Evolutionary conservation across 2,888 invertebrate genomes (phyloP).

Genomic region (Lottia scabra): DNA sequence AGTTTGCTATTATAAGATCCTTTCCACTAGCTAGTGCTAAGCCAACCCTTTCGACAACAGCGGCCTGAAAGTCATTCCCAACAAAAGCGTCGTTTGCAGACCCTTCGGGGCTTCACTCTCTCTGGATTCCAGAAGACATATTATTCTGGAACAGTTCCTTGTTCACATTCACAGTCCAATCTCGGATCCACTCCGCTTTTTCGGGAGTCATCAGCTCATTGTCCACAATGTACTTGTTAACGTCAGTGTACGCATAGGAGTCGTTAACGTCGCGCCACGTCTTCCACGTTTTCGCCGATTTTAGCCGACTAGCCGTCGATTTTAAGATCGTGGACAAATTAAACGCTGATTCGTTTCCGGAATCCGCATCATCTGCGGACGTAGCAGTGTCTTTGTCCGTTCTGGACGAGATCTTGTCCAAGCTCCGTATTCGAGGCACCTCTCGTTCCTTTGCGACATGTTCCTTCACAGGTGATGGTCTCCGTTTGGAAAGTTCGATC

Average conservation of each 20-base stretch:
- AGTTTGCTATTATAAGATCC: too few relatives aligned
- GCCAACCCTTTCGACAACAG: too few relatives aligned
- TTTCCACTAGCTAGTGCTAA: too few relatives aligned
- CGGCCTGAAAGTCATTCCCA: too few relatives aligned
- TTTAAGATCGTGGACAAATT: conserved; percentile 11
- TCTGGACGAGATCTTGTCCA: background rate
- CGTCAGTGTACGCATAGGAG: conserved; percentile 63
- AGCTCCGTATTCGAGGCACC: background rate
- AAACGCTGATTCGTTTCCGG: conserved; percentile 26
- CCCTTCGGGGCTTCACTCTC: too few relatives aligned
- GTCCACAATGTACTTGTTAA: conserved; percentile 62
- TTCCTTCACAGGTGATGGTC: background rate
- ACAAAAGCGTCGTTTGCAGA: too few relatives aligned
- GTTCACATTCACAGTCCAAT: conserved; percentile 57
- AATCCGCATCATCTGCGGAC: conserved; percentile 18
- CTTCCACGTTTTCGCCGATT: conserved; percentile 52
- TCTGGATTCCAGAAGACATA: too few relatives aligned
- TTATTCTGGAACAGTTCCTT: conserved; percentile 31
- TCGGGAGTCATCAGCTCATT: conserved; percentile 63
- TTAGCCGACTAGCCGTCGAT: conserved; percentile 18
- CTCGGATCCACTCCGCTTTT: conserved; percentile 54
- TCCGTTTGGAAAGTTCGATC: conserved; percentile 28
- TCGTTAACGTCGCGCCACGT: conserved; percentile 63
- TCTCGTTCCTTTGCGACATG: background rate
- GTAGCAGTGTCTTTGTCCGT: background rate